These are phyloP conservation scores for Drosophila sordidapex DNA, from an alignment of 2,888 invertebrate genomes.

Conservation along the genomic window DNA sequence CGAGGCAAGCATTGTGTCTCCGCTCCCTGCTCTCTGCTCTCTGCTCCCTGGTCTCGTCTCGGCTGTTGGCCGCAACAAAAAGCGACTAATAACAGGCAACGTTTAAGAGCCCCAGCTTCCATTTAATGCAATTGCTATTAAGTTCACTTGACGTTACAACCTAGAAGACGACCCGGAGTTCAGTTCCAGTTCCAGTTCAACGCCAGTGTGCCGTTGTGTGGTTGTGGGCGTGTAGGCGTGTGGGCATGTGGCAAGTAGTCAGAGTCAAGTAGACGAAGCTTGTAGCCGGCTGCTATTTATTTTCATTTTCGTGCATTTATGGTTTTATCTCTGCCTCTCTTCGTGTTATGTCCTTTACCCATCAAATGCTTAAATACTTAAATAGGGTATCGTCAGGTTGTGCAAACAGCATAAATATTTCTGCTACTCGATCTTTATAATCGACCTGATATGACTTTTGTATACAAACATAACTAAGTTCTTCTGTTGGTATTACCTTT, in stretches of 20 bases:
- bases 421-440: neutral
- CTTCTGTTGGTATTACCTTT: fast-evolving
- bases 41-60: conserved; percentile 1
- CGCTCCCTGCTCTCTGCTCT: neutral
- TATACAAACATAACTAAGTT: neutral
- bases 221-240: neutral
- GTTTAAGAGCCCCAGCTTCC: conserved; percentile 65
- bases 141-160: conserved; percentile 72
- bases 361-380: neutral
- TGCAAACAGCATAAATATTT: neutral
- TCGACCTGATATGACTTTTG: neutral
- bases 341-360: conserved; percentile 1
- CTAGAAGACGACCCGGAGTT: conserved; percentile 26
- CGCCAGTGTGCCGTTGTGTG: conserved; percentile 1
- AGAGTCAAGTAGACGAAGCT: conserved; percentile 25
- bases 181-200: conserved; percentile 22
- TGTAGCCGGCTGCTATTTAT: conserved; percentile 76
- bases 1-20: neutral
- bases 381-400: neutral
- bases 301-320: conserved; percentile 80
- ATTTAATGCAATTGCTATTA: conserved; percentile 75
- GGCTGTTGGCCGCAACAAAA: conserved; percentile 43
- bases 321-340: conserved; percentile 63
- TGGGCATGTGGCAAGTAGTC: conserved; percentile 4
- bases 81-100: conserved; percentile 66